Base-by-base conservation (phyloP, 2,113 vertebrate genomes). In the Phyllopteryx taeniolatus region DNA sequence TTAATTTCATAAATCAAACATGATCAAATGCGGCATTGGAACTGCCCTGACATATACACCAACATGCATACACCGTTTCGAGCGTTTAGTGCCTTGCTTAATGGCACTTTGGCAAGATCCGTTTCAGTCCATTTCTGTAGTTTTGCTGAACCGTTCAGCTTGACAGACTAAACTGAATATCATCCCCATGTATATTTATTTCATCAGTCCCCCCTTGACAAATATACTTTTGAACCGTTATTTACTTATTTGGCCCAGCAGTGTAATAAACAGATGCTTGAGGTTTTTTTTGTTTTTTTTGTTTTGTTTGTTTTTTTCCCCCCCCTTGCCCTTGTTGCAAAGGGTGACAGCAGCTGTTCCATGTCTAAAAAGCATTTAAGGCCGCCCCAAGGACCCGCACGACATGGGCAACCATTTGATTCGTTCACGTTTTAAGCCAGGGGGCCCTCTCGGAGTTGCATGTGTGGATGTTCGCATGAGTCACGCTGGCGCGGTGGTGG, bases 401-500 rank as follows among this genome's bases (percentile, higher is more conserved):
- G 79, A 77, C 80, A 82, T 75, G 70, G 68, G 73, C 39, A 44
- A 70, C 39, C 74, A 62, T 80, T 87, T 86, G 83, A 87, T 78
- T 86, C 76, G 74, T 80, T 79, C 65, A 78, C 39, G 79, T 83
- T 83, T 79, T 49, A 74, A 83, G 83, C 85, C 61, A 60, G 74
- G 69, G 78, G 74, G 79, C 69, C 57, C 72, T 35, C 59, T 35
- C 60, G 79, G 72, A 69, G 78, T 71, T 79, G 54, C 33, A 14
- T 73, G 83, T 80, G 75, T 85, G 77, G 79, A 64, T 82, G 84
- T 83, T 79, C 85, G 78, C 9, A 53, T 88, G 86, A 85, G 67
- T 86, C 87, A 79, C 51, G 53, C 67, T 69, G 78, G 59, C 17
- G 20, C 53, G 2, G 44, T 19, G 31, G 59, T 61, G 59, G 59